These are phyloP conservation scores for Geothlypis trichas DNA, from an alignment of 2,113 vertebrate species.

Conservation along the genomic window DNA sequence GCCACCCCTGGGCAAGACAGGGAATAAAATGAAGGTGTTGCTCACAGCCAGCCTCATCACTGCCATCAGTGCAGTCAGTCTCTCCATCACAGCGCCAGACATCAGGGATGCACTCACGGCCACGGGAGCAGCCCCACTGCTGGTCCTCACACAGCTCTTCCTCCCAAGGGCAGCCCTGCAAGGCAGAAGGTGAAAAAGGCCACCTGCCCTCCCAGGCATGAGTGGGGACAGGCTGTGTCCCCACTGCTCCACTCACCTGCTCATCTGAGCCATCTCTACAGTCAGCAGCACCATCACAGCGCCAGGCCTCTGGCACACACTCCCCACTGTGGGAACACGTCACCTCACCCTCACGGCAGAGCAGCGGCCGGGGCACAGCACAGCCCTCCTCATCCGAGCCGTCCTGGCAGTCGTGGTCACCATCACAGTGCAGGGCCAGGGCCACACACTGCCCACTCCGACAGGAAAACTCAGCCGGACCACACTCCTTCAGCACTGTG, in stretches of 20 bases:
- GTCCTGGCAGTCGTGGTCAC: constrained; percentile 84
- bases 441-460: constrained; percentile 83
- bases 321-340: constrained; percentile 77
- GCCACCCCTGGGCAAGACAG: not conserved
- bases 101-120: constrained; percentile 78
- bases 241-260: constrained; percentile 67
- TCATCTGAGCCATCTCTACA: constrained; percentile 87
- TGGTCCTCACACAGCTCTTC: not conserved
- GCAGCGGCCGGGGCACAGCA: constrained; percentile 17
- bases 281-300: constrained; percentile 85
- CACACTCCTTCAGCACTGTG: constrained; percentile 72
- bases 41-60: constrained; percentile 86
- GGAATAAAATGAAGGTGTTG: not conserved
- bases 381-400: constrained; percentile 85
- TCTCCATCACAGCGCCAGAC: constrained; percentile 85
- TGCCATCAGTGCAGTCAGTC: constrained; percentile 80
- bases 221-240: not conserved
- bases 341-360: constrained; percentile 69
- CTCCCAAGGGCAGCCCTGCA: constrained; percentile 24
- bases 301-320: constrained; percentile 85
- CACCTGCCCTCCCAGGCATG: fast-evolving
- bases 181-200: not conserved
- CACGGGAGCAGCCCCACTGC: constrained; percentile 80
- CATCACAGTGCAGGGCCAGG: constrained; percentile 80
- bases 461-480: constrained; percentile 72